Base-by-base conservation (phyloP, 2,797 vertebrate genomes). In the Paratrypauchen microcephalus region DNA sequence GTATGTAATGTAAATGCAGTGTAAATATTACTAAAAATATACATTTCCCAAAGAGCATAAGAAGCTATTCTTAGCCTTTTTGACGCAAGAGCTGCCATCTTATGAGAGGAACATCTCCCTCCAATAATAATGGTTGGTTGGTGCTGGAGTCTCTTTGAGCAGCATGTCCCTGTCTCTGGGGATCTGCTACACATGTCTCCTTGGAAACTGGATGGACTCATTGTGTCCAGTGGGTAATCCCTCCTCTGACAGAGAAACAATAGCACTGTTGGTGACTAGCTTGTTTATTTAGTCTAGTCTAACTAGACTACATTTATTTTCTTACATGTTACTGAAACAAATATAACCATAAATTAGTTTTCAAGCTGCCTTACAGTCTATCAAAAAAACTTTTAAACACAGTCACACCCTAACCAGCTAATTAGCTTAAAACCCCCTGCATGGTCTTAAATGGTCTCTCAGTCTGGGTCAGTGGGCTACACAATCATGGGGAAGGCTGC, bases 131-230 rank as follows among this genome's bases (percentile, higher is more conserved):
- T 71, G 74, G 78, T 79, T 86, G 78, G 80, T 77, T 76, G 73
- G 80, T 74, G 81, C 74, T 83, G 85, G 87, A 89, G 88, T 86
- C 84, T 71, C 71, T 64, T 84, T 84, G 79, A 75, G 86, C 78
- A 74, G 82, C 54, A 19, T 80, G 71, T 84, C 79, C 83, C 76
- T 64, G 62, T 81, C 84, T 81, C 64, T 18, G 75, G 80, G 81
- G 86, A 87, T 85, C 86, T 64, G 79, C 70, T 86, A 80, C 85
- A 77, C 80, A 87, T 86, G 90, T 93, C 88, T 91, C 90, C 89
- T 83, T 91, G 90, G 89, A 90, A 93, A 92, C 90, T 80, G 86
- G 85, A 88, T 81, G 77, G 79, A 84, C 82, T 82, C 75, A 77
- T 82, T 72, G 77, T 75, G 75, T 85, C 79, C 89, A 87, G 87